Conservation (phyloP, 2,888 invertebrate species). For the Allophyes oxyacanthae region DNA sequence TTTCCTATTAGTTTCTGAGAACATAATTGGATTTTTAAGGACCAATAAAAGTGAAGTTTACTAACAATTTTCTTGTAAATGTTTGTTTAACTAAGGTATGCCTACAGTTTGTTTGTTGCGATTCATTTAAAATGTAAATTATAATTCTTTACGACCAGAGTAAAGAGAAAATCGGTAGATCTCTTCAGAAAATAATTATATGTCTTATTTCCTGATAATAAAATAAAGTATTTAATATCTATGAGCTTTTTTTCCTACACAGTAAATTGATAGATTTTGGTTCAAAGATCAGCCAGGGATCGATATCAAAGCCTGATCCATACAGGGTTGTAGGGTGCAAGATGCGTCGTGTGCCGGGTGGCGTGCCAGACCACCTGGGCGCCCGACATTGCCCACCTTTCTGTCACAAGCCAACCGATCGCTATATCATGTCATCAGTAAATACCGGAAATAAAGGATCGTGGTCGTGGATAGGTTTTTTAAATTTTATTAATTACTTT, state of each 20-base stretch:
- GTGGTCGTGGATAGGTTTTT: conserved; percentile 3
- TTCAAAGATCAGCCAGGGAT: conserved; percentile 70
- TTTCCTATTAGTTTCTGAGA: conserved; percentile 38
- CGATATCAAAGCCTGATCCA: conserved; percentile 50
- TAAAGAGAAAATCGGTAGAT: too few species aligned
- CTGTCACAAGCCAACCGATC: conserved; percentile 53
- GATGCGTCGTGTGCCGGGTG: conserved; percentile 62
- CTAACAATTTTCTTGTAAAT: conserved; percentile 21
- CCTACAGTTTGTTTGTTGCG: neutral
- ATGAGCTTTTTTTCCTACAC: neutral
- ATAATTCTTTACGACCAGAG: neutral
- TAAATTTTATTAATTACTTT: too few species aligned
- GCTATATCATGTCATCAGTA: conserved; percentile 47
- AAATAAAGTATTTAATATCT: too few species aligned
- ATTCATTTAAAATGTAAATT: conserved; percentile 12
- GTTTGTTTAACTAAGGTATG: conserved; percentile 10
- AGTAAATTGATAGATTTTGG: conserved; percentile 55
- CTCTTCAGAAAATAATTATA: too few species aligned
- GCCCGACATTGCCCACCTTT: conserved; percentile 61
- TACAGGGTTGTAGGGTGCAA: conserved; percentile 53
- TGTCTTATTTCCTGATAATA: too few species aligned
- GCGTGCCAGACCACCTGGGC: conserved; percentile 73
- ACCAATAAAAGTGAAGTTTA: conserved; percentile 14
- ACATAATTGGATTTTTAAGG: conserved; percentile 41
- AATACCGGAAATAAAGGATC: conserved; percentile 19